phyloP scores from a whole-genome alignment of 1,140 invertebrate genomes.

The Ericerus pela region DNA sequence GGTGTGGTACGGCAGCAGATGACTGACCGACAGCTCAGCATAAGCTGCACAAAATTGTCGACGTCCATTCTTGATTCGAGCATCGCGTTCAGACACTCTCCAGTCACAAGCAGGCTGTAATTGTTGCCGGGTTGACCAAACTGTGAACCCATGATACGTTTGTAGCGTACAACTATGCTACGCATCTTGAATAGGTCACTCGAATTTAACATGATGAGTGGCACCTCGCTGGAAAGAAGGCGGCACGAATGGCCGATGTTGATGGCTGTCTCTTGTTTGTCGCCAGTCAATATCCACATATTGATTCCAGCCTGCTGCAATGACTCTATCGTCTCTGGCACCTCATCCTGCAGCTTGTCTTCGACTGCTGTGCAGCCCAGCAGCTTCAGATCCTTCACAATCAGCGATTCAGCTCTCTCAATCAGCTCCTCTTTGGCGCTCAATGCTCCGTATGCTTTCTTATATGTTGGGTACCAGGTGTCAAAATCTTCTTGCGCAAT shows the following conservation, averaged over 20 bases:
- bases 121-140: not conserved
- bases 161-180: not conserved
- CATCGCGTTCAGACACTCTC: not conserved
- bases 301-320: slow-evolving; percentile 12
- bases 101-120: not conserved
- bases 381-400: slow-evolving; percentile 48
- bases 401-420: slow-evolving; percentile 2
- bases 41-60: slow-evolving; percentile 62
- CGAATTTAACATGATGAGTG: slow-evolving; percentile 28
- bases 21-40: slow-evolving; percentile 75
- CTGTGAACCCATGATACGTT: not conserved
- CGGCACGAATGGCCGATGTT: slow-evolving; percentile 93
- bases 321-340: slow-evolving; percentile 16
- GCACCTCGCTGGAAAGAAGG: slow-evolving; percentile 69
- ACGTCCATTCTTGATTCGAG: slow-evolving; percentile 42
- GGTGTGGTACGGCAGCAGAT: slow-evolving; percentile 94
- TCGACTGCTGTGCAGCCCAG: slow-evolving; percentile 70
- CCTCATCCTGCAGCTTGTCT: slow-evolving; percentile 61
- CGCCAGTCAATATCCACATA: slow-evolving; percentile 17
- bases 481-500: not conserved
- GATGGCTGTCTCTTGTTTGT: slow-evolving; percentile 62
- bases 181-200: not conserved
- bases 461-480: slow-evolving; percentile 18
- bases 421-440: not conserved
- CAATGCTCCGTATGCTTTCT: slow-evolving; percentile 18